Percentiles rank a stretch among this genome's conserved stretches.
Evolutionary conservation across 2,113 vertebrate genomes (phyloP).

Genomic region (Hyperoodon ampullatus): DNA sequence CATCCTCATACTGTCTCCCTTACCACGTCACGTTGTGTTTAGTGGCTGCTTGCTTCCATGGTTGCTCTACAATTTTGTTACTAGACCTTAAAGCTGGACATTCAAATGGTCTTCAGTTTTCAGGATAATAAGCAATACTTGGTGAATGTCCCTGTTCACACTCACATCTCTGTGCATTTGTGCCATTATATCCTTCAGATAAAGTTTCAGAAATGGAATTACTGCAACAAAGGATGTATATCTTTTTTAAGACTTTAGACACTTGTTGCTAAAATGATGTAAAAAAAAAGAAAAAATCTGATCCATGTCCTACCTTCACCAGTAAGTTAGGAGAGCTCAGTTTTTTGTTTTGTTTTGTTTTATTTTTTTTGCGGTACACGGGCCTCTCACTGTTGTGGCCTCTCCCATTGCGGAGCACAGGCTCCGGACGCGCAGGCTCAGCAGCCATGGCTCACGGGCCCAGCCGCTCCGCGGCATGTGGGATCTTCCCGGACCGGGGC

Average conservation of each 20-base stretch:
- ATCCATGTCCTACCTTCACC: background rate
- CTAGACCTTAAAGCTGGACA: background rate
- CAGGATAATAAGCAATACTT: background rate
- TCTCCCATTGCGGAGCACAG: too few relatives aligned
- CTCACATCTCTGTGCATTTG: background rate
- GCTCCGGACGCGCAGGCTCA: too few relatives aligned
- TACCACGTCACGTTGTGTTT: rapidly evolving
- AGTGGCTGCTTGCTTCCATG: background rate
- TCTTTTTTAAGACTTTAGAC: background rate
- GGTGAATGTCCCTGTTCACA: background rate
- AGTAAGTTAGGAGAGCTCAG: background rate
- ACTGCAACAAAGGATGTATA: background rate
- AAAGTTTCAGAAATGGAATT: background rate
- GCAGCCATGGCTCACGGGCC: too few relatives aligned
- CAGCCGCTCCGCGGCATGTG: too few relatives aligned
- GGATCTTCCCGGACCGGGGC: too few relatives aligned
- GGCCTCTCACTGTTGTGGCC: too few relatives aligned
- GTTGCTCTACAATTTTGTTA: rapidly evolving
- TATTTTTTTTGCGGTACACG: too few relatives aligned
- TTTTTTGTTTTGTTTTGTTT: too few relatives aligned
- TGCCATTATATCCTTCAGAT: background rate
- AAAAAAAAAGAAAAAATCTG: background rate
- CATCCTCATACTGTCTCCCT: background rate
- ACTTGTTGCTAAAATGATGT: background rate
- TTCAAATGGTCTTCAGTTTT: background rate